phyloP scores from a whole-genome alignment of 2,113 vertebrate genomes.

The Vulpes vulpes region DNA sequence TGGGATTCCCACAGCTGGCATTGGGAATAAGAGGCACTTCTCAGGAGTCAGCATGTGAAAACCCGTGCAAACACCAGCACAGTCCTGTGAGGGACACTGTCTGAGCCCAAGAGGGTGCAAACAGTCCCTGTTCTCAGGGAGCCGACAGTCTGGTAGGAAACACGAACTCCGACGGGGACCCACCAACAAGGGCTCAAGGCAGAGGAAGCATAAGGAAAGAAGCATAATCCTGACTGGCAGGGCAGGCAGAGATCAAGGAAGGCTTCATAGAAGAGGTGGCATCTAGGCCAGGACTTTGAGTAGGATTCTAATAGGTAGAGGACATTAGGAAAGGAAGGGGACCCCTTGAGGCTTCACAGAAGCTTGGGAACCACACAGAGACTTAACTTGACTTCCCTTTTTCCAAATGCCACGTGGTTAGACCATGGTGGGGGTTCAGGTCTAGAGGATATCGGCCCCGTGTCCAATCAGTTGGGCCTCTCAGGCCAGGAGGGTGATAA shows the following conservation, averaged over 20 bases:
- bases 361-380: background rate
- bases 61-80: background rate
- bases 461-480: background rate
- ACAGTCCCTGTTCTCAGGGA: background rate
- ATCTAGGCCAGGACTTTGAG: constrained; percentile 4
- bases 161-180: background rate
- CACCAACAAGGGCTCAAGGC: background rate
- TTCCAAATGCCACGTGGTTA: background rate
- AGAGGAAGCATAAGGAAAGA: background rate
- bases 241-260: background rate
- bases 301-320: background rate
- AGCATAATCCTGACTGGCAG: background rate
- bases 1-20: background rate
- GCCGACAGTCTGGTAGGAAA: background rate
- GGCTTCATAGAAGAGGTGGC: constrained; percentile 7
- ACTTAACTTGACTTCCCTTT: background rate
- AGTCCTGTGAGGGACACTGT: background rate
- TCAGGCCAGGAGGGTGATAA: background rate
- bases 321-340: background rate
- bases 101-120: background rate
- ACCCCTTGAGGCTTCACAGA: background rate
- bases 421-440: background rate
- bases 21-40: background rate
- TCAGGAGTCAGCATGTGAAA: constrained; percentile 15
- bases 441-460: background rate